Percentiles rank a stretch among this genome's conserved stretches.
Conservation (phyloP, 2,113 vertebrate genomes). For the Ranitomeya variabilis region DNA sequence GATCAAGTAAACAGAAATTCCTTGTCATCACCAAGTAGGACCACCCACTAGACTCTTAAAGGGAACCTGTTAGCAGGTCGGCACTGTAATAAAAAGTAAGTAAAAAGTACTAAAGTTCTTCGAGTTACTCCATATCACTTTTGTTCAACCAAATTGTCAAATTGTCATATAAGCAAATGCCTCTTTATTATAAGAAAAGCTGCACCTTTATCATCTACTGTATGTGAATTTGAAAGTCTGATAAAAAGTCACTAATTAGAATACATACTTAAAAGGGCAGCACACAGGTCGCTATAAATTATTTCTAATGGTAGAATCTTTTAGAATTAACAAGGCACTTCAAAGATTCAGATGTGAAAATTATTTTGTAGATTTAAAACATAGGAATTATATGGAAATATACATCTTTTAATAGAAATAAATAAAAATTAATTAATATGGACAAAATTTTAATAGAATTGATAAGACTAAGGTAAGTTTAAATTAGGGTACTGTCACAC, state of each 20-base stretch:
- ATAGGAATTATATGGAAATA: not conserved
- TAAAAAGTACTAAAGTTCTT: no score
- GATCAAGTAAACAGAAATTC: no score
- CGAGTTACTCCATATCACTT: not conserved
- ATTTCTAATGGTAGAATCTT: not conserved
- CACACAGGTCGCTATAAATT: constrained; percentile 22
- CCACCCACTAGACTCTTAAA: no score
- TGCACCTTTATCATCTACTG: constrained; percentile 2
- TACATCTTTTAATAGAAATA: not conserved
- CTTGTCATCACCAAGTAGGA: no score
- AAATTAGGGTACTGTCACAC: no score
- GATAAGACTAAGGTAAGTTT: not conserved
- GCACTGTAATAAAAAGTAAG: no score
- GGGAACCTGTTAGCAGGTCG: no score
- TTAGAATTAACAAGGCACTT: constrained; percentile 40
- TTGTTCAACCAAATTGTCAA: not conserved
- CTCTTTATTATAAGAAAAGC: not conserved
- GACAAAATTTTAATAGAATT: not conserved
- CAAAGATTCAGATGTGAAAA: constrained; percentile 19
- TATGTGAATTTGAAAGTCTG: constrained; percentile 27
- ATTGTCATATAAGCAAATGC: not conserved
- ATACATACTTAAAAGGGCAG: not conserved
- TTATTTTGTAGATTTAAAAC: not conserved
- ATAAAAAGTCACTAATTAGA: constrained; percentile 40
- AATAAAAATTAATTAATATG: not conserved